Evolutionary conservation across 2,888 invertebrate species (phyloP).

Genomic region (Rhodophaea formosa): DNA sequence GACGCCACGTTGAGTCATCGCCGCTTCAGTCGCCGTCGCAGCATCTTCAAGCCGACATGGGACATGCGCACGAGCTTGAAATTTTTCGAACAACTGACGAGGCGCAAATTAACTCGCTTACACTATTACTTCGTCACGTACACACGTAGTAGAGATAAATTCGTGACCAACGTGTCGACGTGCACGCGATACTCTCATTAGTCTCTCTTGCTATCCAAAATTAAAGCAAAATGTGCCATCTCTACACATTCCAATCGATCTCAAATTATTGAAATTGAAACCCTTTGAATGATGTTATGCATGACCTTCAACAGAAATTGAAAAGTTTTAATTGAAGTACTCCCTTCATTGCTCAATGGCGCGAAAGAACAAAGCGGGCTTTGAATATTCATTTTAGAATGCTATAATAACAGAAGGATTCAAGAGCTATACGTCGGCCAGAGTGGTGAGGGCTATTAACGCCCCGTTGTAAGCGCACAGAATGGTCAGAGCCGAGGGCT

Average conservation of each 20-base stretch:
- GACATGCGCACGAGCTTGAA: conserved; percentile 16
- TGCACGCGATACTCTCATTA: conserved; percentile 39
- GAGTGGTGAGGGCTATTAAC: conserved; percentile 46
- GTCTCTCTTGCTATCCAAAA: not conserved
- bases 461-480: conserved; percentile 37
- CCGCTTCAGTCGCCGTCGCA: conserved; percentile 37
- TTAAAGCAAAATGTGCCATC: not conserved
- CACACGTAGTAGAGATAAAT: conserved; percentile 46
- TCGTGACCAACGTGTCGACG: conserved; percentile 34
- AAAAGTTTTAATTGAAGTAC: conserved; percentile 38
- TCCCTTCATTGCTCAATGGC: conserved; percentile 33
- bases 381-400: conserved; percentile 54
- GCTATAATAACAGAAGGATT: conserved; percentile 45
- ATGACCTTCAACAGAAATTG: conserved; percentile 6
- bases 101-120: conserved; percentile 44
- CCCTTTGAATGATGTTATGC: not conserved
- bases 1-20: conserved; percentile 44
- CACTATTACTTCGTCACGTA: conserved; percentile 26
- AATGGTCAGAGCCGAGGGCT: conserved; percentile 36
- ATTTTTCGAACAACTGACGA: conserved; percentile 20
- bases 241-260: not conserved
- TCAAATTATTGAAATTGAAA: not conserved
- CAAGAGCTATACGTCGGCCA: conserved; percentile 43
- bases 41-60: conserved; percentile 42
- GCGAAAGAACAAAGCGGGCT: conserved; percentile 40